Base-by-base conservation (phyloP, 2,797 vertebrate genomes). In the Liparis tanakae region DNA sequence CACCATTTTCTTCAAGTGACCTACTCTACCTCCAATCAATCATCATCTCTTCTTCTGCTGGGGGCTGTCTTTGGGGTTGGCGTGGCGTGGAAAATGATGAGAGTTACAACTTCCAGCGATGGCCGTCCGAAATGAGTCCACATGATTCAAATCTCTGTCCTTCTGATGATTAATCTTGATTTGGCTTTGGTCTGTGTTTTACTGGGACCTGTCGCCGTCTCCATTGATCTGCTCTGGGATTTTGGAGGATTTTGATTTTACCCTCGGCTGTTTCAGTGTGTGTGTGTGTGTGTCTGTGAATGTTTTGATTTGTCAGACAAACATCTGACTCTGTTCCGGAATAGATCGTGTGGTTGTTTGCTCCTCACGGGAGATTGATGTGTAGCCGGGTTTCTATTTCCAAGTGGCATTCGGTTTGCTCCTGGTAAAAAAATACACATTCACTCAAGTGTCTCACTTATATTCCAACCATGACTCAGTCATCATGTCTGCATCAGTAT, bases 11-110 rank as follows among this genome's bases (percentile, higher is more conserved):
- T 1, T 2, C 13, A 48, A 18, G 48, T 13, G 34, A 17, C 18
- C 41, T 9, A 0, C 67, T 76, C 53, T 74, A 59, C 79, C 74
- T 79, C 48, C 18, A 86, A 76, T 85, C 74, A 76, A 46, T 81
- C 71, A 61, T 2, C 53, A 10, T 55, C 20, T 51, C 25, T 57
- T 56, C 71, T 69, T 61, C 55, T 22, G 6, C 44, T 54, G 1
- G 17, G 3, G 65, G 79, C 62, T 80, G 68, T 54, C 70, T 46
- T 58, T 13, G 39, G 51, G 70, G 50, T 55, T 25, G 41, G 48
- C 63, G 54, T 62, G 18, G 13, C 10, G 4, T 63, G 7, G 12
- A 56, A 10, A 37, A 41, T 18, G 30, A 70, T 34, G 41, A 54
- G 34, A 34, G 33, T 55, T 4, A 33, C 12, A 37, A 34, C n/a